A percentile compares a stretch with the other conserved stretches of the same genome.
These are phyloP conservation scores for Perdita meconis DNA, from an alignment of 2,888 invertebrate genomes.

Conservation along the genomic window DNA sequence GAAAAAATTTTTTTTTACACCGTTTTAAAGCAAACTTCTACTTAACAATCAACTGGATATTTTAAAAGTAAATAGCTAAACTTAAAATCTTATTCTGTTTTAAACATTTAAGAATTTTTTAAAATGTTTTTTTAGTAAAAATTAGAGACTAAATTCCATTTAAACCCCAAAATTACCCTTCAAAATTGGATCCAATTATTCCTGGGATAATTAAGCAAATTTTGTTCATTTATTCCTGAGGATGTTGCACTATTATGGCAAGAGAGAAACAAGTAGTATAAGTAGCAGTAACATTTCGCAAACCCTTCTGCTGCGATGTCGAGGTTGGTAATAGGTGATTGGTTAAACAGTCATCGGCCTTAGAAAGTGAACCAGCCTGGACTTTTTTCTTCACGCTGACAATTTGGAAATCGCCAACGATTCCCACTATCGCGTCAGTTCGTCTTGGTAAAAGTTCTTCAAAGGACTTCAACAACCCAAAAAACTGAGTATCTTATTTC, in stretches of 20 bases:
- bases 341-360: slow-evolving; percentile 66
- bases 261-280: slow-evolving; percentile 46
- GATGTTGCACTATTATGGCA: slow-evolving; percentile 35
- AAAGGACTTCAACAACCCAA: too few species aligned
- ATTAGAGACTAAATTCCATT: too few species aligned
- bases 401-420: slow-evolving; percentile 61
- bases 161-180: too few species aligned
- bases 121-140: too few species aligned
- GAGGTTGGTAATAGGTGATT: slow-evolving; percentile 62
- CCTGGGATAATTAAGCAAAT: slow-evolving; percentile 31
- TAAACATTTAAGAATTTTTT: too few species aligned
- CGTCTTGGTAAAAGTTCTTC: slow-evolving; percentile 8
- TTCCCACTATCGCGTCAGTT: slow-evolving; percentile 20
- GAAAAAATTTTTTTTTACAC: too few species aligned
- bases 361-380: slow-evolving; percentile 63
- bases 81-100: too few species aligned
- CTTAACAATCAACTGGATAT: too few species aligned
- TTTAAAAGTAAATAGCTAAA: too few species aligned
- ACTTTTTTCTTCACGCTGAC: slow-evolving; percentile 46
- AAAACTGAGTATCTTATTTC: not conserved
- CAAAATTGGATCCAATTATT: too few species aligned
- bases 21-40: too few species aligned
- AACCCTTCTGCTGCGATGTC: slow-evolving; percentile 60
- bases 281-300: slow-evolving; percentile 60
- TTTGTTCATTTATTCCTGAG: slow-evolving; percentile 29